Percentiles rank a stretch among this genome's conserved stretches.
These are phyloP conservation scores for Hololepta plana DNA, from an alignment of 2,888 invertebrate genomes.

Conservation along the genomic window DNA sequence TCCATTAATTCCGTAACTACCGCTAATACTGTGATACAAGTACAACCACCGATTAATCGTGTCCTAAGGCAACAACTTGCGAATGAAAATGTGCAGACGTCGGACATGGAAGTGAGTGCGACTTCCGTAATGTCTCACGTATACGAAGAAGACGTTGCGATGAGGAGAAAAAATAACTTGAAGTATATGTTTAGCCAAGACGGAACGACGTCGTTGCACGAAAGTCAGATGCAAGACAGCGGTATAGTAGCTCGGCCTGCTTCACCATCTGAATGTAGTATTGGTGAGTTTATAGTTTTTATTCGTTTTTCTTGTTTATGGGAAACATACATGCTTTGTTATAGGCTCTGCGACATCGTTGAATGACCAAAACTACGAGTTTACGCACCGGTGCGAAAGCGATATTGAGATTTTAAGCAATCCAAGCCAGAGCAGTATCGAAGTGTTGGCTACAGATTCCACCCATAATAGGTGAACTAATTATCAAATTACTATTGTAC, in stretches of 20 bases:
- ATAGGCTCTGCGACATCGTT: constrained; percentile 14
- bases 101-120: constrained; percentile 11
- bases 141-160: neutral
- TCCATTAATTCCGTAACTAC: constrained; percentile 13
- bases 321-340: constrained; percentile 1
- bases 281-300: constrained; percentile 11
- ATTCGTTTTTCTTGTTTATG: neutral
- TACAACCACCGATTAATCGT: constrained; percentile 8
- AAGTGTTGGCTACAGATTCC: constrained; percentile 29
- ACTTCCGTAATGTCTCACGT: constrained; percentile 6
- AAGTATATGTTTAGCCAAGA: neutral
- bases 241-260: constrained; percentile 14
- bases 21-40: constrained; percentile 12
- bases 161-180: neutral
- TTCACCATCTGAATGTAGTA: constrained; percentile 14
- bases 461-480: neutral
- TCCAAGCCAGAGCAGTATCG: constrained; percentile 53
- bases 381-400: constrained; percentile 30
- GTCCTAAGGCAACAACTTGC: too few species aligned
- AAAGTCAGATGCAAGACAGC: constrained; percentile 14
- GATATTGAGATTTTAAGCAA: constrained; percentile 53
- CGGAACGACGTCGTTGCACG: constrained; percentile 2
- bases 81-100: constrained; percentile 10
- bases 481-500: too few species aligned
- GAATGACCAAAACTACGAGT: constrained; percentile 6